Base-by-base conservation (phyloP, 2,888 invertebrate species). In the Pseudococcus viburni region DNA sequence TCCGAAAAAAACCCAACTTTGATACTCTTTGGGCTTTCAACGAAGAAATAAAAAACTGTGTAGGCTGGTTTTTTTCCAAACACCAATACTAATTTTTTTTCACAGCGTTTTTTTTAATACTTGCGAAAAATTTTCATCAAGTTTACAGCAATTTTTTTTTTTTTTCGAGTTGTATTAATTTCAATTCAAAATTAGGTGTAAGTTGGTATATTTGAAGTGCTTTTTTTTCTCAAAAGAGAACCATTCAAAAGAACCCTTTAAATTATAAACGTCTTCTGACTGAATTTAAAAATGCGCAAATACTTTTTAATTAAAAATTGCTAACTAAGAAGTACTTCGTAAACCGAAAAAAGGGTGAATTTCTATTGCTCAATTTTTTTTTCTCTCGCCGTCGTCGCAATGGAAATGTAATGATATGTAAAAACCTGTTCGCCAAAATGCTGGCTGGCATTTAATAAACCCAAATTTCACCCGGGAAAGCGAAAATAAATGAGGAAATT, bases 291-390 rank as follows among this genome's bases (percentile, higher is more conserved):
- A 73, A 73, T 33, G 12, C 73, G 12, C 33, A 12, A 73, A 39
- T 73, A 73, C 73, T 33, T 19, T 73, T 73, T 73, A 73, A 73
- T 73, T 73, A 73, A 73, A 73, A 73, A 73, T 73, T 73, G 73
- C 33, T 9, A 9, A 9, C 42, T 6, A 73, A 73, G 33, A 73
- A 73, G 15, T 15, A 33, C 15, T 1, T 26, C 59, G 59, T n/a
- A n/a, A 17, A 64, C 55, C 55, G 7, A 59, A 64, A 73, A 73
- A 73, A 73, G 73, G 73, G 73, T 33, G 33, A 73, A 73, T 73
- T 73, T 33, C 22, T 73, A 73, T 73, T 73, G 17, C 33, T 73
- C 17, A 5, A 33, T 17, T 33, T 33, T 33, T 73, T 39, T 42
- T 42, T 42, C 42, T 0, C 8, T 6, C 8, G 42, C 42, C 8